Evolutionary conservation across 1,140 invertebrate genomes (phyloP).

Genomic region (Brachionus manjavacas): DNA sequence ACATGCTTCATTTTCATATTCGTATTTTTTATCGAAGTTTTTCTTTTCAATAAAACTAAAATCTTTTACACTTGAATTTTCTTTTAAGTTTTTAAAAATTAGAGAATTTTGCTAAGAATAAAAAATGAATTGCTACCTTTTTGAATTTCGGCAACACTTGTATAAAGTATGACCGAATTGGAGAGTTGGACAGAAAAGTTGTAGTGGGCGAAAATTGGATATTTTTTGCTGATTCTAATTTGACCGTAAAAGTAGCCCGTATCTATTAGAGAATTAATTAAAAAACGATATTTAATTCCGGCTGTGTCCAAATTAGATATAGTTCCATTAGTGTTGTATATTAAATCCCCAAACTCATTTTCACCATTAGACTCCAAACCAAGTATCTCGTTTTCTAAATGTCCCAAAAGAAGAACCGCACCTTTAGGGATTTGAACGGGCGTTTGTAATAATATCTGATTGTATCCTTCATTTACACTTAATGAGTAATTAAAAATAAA

Average conservation of each 20-base stretch:
- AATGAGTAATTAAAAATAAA: not conserved
- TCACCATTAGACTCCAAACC: not conserved
- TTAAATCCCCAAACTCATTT: not conserved
- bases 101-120: not conserved
- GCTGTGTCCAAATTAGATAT: not conserved
- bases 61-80: not conserved
- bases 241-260: not conserved
- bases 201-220: not conserved
- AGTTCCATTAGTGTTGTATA: not conserved
- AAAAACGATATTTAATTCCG: not conserved
- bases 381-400: not conserved
- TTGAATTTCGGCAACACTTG: not conserved
- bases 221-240: not conserved
- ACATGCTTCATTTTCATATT: not conserved
- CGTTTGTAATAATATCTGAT: not conserved
- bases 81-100: not conserved
- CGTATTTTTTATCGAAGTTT: not conserved
- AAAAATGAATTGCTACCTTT: not conserved
- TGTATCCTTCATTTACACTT: not conserved
- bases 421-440: not conserved
- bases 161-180: not conserved
- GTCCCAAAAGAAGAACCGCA: not conserved
- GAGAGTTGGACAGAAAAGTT: not conserved
- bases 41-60: not conserved
- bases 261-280: not conserved